These are phyloP conservation scores for Caenorhabditis sp. DNA, from an alignment of 2,888 invertebrate species.

Conservation along the genomic window DNA sequence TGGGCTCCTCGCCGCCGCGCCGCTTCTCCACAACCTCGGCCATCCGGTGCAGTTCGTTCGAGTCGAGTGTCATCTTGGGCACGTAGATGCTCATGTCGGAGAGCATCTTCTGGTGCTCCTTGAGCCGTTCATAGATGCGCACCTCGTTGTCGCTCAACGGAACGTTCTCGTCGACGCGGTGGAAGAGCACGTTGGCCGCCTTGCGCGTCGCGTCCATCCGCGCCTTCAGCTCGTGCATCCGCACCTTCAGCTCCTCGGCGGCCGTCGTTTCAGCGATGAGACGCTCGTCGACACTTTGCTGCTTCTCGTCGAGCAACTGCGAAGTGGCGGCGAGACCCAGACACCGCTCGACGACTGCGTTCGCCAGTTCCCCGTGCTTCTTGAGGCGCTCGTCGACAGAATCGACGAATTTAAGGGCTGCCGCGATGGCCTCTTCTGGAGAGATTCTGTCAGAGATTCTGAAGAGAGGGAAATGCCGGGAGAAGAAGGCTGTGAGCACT, in stretches of 20 bases:
- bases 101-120: slow-evolving; percentile 48
- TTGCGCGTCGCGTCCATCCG: slow-evolving; percentile 34
- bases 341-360: slow-evolving; percentile 16
- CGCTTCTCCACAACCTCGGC: slow-evolving; percentile 10
- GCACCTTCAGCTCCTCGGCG: slow-evolving; percentile 27
- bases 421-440: slow-evolving; percentile 34
- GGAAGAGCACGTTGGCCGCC: slow-evolving; percentile 30
- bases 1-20: slow-evolving; percentile 14
- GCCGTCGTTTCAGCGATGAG: slow-evolving; percentile 25
- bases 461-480: not conserved
- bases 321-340: slow-evolving; percentile 4
- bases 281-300: slow-evolving; percentile 30
- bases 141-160: slow-evolving; percentile 43
- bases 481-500: not conserved
- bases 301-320: slow-evolving; percentile 13
- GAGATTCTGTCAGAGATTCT: slow-evolving; percentile 23
- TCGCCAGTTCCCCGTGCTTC: slow-evolving; percentile 12
- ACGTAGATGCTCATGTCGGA: slow-evolving; percentile 28
- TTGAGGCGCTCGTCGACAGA: slow-evolving; percentile 11
- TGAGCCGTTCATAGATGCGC: slow-evolving; percentile 31
- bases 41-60: slow-evolving; percentile 38
- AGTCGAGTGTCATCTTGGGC: slow-evolving; percentile 37
- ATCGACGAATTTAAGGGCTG: slow-evolving; percentile 34
- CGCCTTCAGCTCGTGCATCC: slow-evolving; percentile 18
- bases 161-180: slow-evolving; percentile 45